phyloP scores from a whole-genome alignment of 2,113 vertebrate species.

The Poeciliopsis turrubarensis region DNA sequence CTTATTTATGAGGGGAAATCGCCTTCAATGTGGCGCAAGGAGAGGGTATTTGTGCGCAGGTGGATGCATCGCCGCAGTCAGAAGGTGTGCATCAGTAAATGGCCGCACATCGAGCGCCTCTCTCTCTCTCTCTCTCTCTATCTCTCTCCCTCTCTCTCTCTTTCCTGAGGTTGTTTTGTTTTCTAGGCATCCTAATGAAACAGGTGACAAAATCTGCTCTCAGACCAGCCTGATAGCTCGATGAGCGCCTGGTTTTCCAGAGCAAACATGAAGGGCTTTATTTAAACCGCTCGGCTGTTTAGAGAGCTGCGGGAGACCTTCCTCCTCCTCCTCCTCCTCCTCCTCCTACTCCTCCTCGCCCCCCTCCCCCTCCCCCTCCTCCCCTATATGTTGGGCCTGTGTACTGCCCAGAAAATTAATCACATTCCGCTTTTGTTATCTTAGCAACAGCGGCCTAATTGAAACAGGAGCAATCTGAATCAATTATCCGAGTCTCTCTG shows the following conservation, averaged over 20 bases:
- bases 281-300: constrained; percentile 6
- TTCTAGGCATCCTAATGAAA: constrained; percentile 32
- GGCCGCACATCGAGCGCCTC: constrained; percentile 44
- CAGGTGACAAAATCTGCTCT: constrained; percentile 17
- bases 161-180: constrained; percentile 11
- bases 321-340: background rate
- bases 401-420: constrained; percentile 22
- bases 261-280: constrained; percentile 8
- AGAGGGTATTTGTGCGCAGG: constrained; percentile 39
- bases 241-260: too few relatives aligned
- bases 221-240: background rate
- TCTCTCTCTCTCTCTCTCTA: constrained; percentile 3
- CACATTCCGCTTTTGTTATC: constrained; percentile 34
- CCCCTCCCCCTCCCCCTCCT: background rate
- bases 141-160: constrained; percentile 1
- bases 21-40: background rate
- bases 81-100: constrained; percentile 65
- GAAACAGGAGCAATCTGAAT: constrained; percentile 31
- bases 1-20: constrained; percentile 1
- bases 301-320: constrained; percentile 21
- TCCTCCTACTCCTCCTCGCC: background rate
- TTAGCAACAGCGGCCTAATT: constrained; percentile 39
- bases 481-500: constrained; percentile 32
- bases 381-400: constrained; percentile 36
- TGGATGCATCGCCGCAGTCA: constrained; percentile 72